These are phyloP conservation scores for Grammomys dolichurus DNA, from an alignment of 2,113 vertebrate species.

Conservation along the genomic window DNA sequence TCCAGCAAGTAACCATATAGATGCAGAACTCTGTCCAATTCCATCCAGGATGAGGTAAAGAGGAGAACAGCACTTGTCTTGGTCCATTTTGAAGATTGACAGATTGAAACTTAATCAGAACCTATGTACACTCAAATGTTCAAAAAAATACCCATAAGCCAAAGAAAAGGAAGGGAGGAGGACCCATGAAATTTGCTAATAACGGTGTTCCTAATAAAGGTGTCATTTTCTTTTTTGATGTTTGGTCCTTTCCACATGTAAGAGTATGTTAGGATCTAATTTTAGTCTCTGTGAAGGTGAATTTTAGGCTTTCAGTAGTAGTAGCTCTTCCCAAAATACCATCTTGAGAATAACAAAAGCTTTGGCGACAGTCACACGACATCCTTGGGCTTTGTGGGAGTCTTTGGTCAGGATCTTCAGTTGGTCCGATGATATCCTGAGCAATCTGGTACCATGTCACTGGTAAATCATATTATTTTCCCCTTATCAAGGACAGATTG, in stretches of 20 bases:
- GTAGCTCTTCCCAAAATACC: not conserved
- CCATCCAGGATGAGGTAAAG: not conserved
- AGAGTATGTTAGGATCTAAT: not conserved
- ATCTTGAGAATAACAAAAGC: not conserved
- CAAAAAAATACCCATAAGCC: not conserved
- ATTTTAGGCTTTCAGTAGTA: not conserved
- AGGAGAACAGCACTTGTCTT: not conserved
- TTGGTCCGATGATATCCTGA: not conserved
- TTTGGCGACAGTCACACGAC: not conserved
- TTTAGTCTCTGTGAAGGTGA: not conserved
- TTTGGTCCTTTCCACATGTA: not conserved
- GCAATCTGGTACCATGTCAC: not conserved
- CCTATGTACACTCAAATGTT: not conserved
- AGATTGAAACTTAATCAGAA: not conserved
- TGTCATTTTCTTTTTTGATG: not conserved
- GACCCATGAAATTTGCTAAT: not conserved
- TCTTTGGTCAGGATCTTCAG: not conserved
- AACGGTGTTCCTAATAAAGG: not conserved
- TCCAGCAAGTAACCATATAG: not conserved
- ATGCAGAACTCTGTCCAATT: not conserved
- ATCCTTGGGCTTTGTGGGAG: not conserved
- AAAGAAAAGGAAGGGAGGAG: not conserved
- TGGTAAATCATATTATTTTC: not conserved
- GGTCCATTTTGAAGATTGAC: not conserved
- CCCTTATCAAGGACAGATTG: not conserved